These are phyloP conservation scores for Anadara kagoshimensis DNA, from an alignment of 1,140 invertebrate species.

Conservation along the genomic window DNA sequence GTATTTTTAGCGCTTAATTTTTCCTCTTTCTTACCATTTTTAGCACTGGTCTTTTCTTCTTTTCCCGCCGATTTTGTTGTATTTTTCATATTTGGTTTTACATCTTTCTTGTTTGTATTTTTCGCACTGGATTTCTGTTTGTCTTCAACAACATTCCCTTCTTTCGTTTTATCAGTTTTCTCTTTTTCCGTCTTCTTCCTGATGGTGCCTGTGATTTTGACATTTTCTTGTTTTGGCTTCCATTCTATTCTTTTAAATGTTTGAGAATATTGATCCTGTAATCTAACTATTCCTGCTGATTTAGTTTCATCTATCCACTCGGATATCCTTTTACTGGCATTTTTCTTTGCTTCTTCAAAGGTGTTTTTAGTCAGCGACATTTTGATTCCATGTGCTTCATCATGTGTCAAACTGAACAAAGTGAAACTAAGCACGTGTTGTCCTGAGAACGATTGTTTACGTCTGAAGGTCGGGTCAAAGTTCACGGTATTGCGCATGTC, in stretches of 20 bases:
- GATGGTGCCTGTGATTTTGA: neutral
- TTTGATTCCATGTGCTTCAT: no score
- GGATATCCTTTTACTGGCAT: conserved; percentile 27
- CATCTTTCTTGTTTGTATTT: neutral
- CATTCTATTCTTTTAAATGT: conserved; percentile 34
- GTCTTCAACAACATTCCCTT: no score
- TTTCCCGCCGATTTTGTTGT: neutral
- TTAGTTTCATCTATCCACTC: conserved; percentile 33
- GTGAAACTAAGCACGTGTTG: no score
- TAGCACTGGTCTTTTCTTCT: neutral
- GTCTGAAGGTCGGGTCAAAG: no score
- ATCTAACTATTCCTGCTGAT: conserved; percentile 27
- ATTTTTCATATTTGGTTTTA: neutral
- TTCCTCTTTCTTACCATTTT: neutral
- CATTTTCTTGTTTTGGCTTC: neutral
- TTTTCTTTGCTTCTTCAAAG: conserved; percentile 13
- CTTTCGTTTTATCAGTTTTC: neutral
- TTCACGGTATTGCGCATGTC: no score
- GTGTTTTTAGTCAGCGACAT: conserved; percentile 21
- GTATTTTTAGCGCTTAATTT: neutral
- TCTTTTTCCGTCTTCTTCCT: neutral
- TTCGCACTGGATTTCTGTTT: neutral
- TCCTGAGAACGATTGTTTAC: no score
- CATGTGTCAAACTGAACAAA: no score
- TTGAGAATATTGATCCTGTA: conserved; percentile 24